phyloP scores from a whole-genome alignment of 2,113 vertebrate species.

The Anoura caudifer region DNA sequence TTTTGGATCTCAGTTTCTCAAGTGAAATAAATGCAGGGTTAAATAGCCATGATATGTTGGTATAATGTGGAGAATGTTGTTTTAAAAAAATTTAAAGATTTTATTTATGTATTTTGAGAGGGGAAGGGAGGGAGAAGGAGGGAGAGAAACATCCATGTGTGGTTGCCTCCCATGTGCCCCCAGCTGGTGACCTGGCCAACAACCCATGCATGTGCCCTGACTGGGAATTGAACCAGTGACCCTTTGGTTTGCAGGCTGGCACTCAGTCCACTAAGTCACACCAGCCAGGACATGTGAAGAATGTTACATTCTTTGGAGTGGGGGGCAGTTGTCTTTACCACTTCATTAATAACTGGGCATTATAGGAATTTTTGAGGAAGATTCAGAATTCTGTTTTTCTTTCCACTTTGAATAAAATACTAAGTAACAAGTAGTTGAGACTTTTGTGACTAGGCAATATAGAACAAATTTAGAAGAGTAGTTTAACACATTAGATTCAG shows the following conservation, averaged over 20 bases:
- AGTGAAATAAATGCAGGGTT: not conserved
- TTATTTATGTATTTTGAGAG: too few species aligned
- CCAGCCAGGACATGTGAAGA: not conserved
- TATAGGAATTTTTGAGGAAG: not conserved
- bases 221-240: too few species aligned
- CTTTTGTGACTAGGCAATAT: slow-evolving; percentile 3
- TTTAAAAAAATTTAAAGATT: not conserved
- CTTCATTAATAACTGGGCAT: not conserved
- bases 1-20: slow-evolving; percentile 1
- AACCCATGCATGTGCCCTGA: too few species aligned
- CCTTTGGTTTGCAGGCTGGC: too few species aligned
- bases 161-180: too few species aligned
- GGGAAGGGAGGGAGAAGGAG: too few species aligned
- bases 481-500: not conserved
- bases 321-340: not conserved
- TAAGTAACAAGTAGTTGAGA: not conserved
- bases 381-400: slow-evolving; percentile 27
- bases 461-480: not conserved
- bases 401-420: not conserved
- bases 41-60: slow-evolving; percentile 11
- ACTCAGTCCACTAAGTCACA: too few species aligned
- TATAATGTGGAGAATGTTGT: not conserved
- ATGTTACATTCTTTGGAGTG: not conserved
- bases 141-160: too few species aligned
- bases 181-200: too few species aligned